phyloP scores from a whole-genome alignment of 2,888 invertebrate genomes.

The Julus scanicus region DNA sequence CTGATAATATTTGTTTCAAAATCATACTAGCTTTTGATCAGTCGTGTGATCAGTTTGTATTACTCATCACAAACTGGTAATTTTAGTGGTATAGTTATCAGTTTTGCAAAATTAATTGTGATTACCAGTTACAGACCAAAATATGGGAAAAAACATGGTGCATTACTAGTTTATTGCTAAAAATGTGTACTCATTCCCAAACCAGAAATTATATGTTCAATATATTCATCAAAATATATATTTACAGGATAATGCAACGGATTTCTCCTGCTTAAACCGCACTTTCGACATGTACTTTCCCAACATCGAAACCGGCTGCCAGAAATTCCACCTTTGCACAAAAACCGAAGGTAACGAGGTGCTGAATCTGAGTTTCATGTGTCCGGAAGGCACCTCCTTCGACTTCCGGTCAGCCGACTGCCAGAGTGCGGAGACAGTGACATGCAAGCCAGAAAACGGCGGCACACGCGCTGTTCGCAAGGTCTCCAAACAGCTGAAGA shows the following conservation, averaged over 20 bases:
- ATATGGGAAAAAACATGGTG: too few relatives aligned
- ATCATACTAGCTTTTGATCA: too few relatives aligned
- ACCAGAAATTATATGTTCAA: too few relatives aligned
- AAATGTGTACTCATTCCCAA: too few relatives aligned
- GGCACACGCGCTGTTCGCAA: conserved; percentile 11
- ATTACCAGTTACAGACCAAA: too few relatives aligned
- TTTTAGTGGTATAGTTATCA: too few relatives aligned
- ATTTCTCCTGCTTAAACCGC: conserved; percentile 49
- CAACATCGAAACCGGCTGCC: conserved; percentile 35
- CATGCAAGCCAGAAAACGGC: conserved; percentile 22
- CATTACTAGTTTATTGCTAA: too few relatives aligned
- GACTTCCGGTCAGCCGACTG: conserved; percentile 45
- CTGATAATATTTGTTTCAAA: too few relatives aligned
- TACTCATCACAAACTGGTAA: too few relatives aligned
- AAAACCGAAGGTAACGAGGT: conserved; percentile 32
- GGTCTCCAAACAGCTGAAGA: neutral
- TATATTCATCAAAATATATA: neutral
- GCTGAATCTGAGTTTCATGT: conserved; percentile 52
- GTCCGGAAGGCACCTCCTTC: conserved; percentile 50
- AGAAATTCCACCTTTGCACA: conserved; percentile 45
- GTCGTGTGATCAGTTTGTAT: too few relatives aligned
- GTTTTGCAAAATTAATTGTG: too few relatives aligned
- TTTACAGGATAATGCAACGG: conserved; percentile 47
- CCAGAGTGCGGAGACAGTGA: conserved; percentile 1
- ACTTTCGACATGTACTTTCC: conserved; percentile 49